phyloP scores from a whole-genome alignment of 2,113 vertebrate genomes.

The Microtus richardsoni region DNA sequence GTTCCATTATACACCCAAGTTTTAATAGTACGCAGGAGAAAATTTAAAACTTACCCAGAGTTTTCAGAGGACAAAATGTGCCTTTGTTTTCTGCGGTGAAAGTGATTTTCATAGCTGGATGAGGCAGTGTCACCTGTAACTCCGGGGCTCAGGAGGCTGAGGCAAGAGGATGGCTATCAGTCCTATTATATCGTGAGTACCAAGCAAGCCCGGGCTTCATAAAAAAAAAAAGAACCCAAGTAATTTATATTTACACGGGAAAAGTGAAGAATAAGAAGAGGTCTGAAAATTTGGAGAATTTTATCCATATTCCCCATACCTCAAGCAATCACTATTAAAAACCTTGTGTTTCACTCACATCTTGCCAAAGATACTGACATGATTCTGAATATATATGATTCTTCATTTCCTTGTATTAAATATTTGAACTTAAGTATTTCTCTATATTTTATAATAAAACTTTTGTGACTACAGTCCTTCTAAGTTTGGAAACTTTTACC shows the following conservation, averaged over 20 bases:
- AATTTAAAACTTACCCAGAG: not conserved
- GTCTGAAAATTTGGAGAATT: not conserved
- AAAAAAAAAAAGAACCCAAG: not conserved
- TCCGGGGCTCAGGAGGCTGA: not conserved
- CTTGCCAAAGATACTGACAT: not conserved
- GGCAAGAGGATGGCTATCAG: not conserved
- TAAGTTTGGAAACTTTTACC: conserved; percentile 36
- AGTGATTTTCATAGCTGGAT: not conserved
- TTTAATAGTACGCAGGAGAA: not conserved
- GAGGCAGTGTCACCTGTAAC: not conserved
- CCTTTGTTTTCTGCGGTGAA: not conserved
- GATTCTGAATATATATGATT: conserved; percentile 34
- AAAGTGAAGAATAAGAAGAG: conserved; percentile 28
- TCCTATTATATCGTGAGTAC: not conserved
- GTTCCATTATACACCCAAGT: not conserved
- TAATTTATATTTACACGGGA: not conserved
- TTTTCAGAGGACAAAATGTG: not conserved
- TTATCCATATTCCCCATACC: not conserved
- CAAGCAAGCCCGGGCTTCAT: not conserved
- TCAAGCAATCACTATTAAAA: not conserved
- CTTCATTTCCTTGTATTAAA: conserved; percentile 38
- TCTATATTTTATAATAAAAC: conserved; percentile 38
- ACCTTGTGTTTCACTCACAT: conserved; percentile 1
- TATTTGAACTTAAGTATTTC: conserved; percentile 5
- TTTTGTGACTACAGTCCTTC: not conserved